Percentiles rank a stretch among this genome's conserved stretches.
Evolutionary conservation across 2,797 vertebrate genomes (phyloP).

Genomic region (Dallia pectoralis): DNA sequence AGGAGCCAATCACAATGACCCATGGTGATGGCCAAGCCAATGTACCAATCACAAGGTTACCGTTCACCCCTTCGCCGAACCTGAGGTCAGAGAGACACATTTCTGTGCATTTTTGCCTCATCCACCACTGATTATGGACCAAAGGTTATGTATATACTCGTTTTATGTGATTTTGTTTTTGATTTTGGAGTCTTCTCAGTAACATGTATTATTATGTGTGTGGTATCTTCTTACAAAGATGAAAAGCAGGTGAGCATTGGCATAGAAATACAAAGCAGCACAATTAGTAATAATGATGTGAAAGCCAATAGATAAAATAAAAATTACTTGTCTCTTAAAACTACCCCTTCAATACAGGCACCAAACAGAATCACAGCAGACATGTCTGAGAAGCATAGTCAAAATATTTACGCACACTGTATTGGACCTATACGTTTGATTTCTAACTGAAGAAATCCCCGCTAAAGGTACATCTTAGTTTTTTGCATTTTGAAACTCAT

Average conservation of each 20-base stretch:
- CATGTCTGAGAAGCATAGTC: constrained; percentile 77
- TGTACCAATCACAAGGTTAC: constrained; percentile 96
- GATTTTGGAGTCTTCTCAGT: not conserved
- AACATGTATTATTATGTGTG: not conserved
- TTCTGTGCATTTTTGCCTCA: not conserved
- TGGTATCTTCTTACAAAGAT: not conserved
- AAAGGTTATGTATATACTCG: not conserved
- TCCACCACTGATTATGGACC: not conserved
- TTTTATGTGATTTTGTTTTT: too few relatives aligned
- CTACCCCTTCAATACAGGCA: constrained; percentile 93
- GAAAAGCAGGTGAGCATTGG: not conserved
- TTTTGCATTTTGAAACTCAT: too few relatives aligned
- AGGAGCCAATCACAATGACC: constrained; percentile 98
- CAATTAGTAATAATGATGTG: not conserved
- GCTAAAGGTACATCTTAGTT: too few relatives aligned
- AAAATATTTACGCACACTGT: constrained; percentile 41
- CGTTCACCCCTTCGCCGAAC: constrained; percentile 93
- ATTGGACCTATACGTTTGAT: not conserved
- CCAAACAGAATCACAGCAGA: constrained; percentile 88
- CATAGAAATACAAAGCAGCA: not conserved
- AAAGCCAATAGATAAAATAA: not conserved
- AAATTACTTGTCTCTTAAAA: constrained; percentile 93
- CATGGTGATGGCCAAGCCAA: constrained; percentile 94
- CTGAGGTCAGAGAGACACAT: constrained; percentile 57
- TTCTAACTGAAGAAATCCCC: too few relatives aligned